A percentile compares a stretch with the other conserved stretches of the same genome.
Evolutionary conservation across 2,113 vertebrate genomes (phyloP).

Genomic region (Sinocyclocheilus anshuiensis): DNA sequence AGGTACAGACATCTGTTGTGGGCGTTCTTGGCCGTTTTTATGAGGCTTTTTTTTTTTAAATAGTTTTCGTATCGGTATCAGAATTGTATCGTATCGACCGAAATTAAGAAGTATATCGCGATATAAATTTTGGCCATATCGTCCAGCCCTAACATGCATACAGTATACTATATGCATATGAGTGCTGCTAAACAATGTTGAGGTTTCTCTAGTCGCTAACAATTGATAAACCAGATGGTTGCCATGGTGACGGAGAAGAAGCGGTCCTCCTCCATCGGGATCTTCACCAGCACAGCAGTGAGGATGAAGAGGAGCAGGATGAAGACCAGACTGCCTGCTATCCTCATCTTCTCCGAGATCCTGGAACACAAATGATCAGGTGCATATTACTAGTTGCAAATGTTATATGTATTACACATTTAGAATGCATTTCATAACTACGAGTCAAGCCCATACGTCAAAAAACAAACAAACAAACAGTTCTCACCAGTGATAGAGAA

Average conservation of each 20-base stretch:
- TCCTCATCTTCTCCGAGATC: constrained; percentile 77
- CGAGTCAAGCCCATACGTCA: neutral
- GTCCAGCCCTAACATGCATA: too few relatives aligned
- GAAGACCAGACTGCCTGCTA: constrained; percentile 80
- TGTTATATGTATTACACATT: neutral
- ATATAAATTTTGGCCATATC: too few relatives aligned
- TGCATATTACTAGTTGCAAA: too few relatives aligned
- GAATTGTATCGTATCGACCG: too few relatives aligned
- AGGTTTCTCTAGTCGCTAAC: constrained; percentile 67
- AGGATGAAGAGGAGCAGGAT: constrained; percentile 83
- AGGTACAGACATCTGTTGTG: too few relatives aligned
- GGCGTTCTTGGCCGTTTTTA: too few relatives aligned
- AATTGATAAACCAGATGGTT: constrained; percentile 90
- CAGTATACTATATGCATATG: too few relatives aligned
- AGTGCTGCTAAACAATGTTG: too few relatives aligned
- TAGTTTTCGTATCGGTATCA: too few relatives aligned
- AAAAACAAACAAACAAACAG: neutral
- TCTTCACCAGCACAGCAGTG: constrained; percentile 81
- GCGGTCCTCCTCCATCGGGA: constrained; percentile 70
- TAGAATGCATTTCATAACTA: neutral
- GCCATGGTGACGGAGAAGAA: constrained; percentile 89
- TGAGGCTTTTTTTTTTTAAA: too few relatives aligned
- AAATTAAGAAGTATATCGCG: too few relatives aligned
- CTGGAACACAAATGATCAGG: constrained; percentile 62
- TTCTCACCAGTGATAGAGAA: constrained; percentile 85